Evolutionary conservation across 2,797 vertebrate species (phyloP).

Genomic region (Natrix natrix): DNA sequence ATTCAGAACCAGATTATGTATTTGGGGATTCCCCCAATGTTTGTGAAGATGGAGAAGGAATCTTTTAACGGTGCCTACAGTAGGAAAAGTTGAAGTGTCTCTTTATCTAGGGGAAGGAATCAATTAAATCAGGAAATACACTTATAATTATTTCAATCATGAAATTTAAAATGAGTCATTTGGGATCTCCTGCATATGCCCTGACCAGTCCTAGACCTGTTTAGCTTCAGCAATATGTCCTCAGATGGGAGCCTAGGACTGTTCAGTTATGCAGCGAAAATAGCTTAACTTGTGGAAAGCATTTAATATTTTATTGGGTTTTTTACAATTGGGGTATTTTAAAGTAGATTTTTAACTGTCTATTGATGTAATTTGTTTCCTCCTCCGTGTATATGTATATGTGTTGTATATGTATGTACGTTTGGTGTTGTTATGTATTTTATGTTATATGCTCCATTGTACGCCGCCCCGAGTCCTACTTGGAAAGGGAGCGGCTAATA

Average conservation of each 20-base stretch:
- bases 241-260: neutral
- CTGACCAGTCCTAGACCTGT: neutral
- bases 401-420: too few species aligned
- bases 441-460: too few species aligned
- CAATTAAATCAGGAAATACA: neutral
- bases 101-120: neutral
- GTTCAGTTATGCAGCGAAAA: neutral
- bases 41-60: neutral
- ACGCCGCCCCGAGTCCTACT: too few species aligned
- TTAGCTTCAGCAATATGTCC: neutral
- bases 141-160: neutral
- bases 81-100: neutral
- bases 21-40: neutral
- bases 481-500: too few species aligned
- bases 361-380: too few species aligned
- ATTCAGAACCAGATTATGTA: neutral
- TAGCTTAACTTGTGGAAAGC: neutral
- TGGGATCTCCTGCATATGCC: neutral
- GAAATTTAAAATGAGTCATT: neutral
- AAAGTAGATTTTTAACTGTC: too few species aligned
- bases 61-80: neutral
- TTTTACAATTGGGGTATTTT: too few species aligned
- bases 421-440: too few species aligned
- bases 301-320: too few species aligned
- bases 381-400: too few species aligned